phyloP scores from a whole-genome alignment of 1,140 invertebrate species.

The Drosophila setifemur region DNA sequence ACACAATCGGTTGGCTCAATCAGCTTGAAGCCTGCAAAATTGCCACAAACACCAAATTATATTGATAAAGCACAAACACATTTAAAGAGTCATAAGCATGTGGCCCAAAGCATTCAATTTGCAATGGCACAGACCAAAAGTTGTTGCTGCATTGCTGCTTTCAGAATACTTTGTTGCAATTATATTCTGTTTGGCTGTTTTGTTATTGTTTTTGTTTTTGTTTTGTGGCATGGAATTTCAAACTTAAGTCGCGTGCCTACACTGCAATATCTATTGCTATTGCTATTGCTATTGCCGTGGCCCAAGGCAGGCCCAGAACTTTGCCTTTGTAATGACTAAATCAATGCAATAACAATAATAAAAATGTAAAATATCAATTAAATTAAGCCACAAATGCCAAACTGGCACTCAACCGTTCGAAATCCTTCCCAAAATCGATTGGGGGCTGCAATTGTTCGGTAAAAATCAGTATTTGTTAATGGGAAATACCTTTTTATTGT shows the following conservation, averaged over 20 bases:
- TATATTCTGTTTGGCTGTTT: slow-evolving; percentile 3
- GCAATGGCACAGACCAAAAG: slow-evolving; percentile 19
- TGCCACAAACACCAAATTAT: slow-evolving; percentile 71
- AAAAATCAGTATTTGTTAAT: not conserved
- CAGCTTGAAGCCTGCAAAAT: slow-evolving; percentile 67
- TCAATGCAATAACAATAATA: slow-evolving; percentile 23
- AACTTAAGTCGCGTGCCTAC: slow-evolving; percentile 58
- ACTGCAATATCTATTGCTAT: slow-evolving; percentile 32
- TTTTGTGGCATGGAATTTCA: slow-evolving; percentile 32
- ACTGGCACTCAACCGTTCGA: not conserved
- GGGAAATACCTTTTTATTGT: not conserved
- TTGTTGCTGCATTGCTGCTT: slow-evolving; percentile 25
- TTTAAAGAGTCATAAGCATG: slow-evolving; percentile 66
- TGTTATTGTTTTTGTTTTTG: not conserved
- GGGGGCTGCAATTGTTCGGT: not conserved
- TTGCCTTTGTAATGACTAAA: slow-evolving; percentile 29
- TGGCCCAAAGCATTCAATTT: slow-evolving; percentile 46
- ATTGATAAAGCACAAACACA: slow-evolving; percentile 74
- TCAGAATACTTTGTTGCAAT: slow-evolving; percentile 41
- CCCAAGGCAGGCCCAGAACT: slow-evolving; percentile 29
- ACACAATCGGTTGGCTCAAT: slow-evolving; percentile 63
- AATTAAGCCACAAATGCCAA: slow-evolving; percentile 16
- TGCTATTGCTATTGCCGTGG: not conserved
- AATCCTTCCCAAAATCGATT: slow-evolving; percentile 6
- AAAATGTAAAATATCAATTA: slow-evolving; percentile 1